phyloP scores from a whole-genome alignment of 2,113 vertebrate species.

The Sceloporus tristichus region DNA sequence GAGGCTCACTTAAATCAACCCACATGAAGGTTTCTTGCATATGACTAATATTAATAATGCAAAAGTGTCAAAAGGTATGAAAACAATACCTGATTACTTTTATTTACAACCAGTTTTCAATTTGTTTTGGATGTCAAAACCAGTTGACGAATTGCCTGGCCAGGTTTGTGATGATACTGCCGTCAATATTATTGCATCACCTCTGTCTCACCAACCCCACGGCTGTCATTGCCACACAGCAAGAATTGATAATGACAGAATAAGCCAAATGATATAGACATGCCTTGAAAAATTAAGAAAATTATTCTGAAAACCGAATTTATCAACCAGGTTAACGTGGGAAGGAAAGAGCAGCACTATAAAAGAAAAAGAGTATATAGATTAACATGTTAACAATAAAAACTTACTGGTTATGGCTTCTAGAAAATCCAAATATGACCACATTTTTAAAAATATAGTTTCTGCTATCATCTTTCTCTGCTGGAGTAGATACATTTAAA shows the following conservation, averaged over 20 bases:
- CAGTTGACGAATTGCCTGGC: not conserved
- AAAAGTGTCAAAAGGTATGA: constrained; percentile 3
- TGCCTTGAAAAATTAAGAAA: not conserved
- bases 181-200: not conserved
- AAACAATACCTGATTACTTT: not conserved
- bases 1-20: not conserved
- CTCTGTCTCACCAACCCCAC: not conserved
- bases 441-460: too few species aligned
- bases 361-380: too few species aligned
- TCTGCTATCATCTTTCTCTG: too few species aligned
- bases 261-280: not conserved
- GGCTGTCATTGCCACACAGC: not conserved
- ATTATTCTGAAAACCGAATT: not conserved
- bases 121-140: constrained; percentile 8
- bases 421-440: too few species aligned
- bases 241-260: not conserved
- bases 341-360: not conserved
- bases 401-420: too few species aligned
- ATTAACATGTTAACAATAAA: too few species aligned
- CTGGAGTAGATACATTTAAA: too few species aligned
- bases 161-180: not conserved
- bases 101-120: constrained; percentile 12
- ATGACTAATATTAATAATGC: not conserved
- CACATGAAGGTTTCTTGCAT: not conserved
- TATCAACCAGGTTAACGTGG: not conserved